phyloP scores from a whole-genome alignment of 2,888 invertebrate species.

The Diloba caeruleocephala region DNA sequence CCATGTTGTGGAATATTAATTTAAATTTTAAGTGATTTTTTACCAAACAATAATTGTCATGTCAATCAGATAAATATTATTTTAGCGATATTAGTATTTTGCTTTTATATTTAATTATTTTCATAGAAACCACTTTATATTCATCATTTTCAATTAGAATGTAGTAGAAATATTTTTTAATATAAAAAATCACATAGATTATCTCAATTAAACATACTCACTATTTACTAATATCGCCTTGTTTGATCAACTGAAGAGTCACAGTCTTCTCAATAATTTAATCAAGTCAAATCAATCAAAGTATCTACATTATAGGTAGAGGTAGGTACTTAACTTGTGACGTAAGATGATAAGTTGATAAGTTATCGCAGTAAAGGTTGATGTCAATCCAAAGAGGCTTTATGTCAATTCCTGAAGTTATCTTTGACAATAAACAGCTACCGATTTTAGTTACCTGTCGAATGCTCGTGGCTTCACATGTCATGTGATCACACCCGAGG shows the following conservation, averaged over 20 bases:
- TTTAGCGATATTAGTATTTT: background rate
- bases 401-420: constrained; percentile 37
- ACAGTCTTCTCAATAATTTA: constrained; percentile 7
- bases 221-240: background rate
- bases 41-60: background rate
- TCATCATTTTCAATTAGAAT: too few relatives aligned
- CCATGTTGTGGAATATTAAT: constrained; percentile 2
- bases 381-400: constrained; percentile 8
- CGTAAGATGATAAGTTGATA: background rate
- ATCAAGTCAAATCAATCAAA: constrained; percentile 30
- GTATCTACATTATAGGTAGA: constrained; percentile 17
- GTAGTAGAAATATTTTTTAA: background rate
- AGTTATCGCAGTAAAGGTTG: background rate
- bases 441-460: constrained; percentile 1
- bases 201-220: background rate
- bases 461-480: constrained; percentile 23
- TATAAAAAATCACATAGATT: constrained; percentile 2
- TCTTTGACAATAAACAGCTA: constrained; percentile 17
- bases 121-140: background rate
- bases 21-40: constrained; percentile 3
- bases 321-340: constrained; percentile 7
- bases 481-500: constrained; percentile 1
- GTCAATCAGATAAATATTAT: too few relatives aligned
- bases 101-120: background rate
- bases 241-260: constrained; percentile 11